Base-by-base conservation (phyloP, 2,797 vertebrate genomes). In the Tympanoctomys barrerae region DNA sequence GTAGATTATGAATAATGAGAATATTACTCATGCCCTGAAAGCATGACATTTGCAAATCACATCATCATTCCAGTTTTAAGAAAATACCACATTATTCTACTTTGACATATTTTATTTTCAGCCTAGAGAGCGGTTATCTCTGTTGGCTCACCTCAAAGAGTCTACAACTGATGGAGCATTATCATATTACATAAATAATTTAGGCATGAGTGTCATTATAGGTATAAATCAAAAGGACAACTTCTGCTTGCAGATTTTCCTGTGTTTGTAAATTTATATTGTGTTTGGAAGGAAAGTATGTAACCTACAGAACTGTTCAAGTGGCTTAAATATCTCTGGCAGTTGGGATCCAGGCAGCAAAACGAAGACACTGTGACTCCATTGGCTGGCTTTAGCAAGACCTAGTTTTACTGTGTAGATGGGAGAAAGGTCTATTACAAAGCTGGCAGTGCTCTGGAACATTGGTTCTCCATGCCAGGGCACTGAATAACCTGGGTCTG, bases 1-100 rank as follows among this genome's bases (percentile, higher is more conserved):
- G 77, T 42, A 49, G 94, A 89, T 94, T 79, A 70, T 85, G 87
- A 96, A 79, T 94, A 93, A 96, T 84, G 89, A 95, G 80, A 66
- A 46, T 75, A 79, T 96, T 85, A 64, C 94, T 85, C 80, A 36
- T 59, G 87, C 75, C 82, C 90, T 0, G 13, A 87, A 82, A 91
- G 79, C 81, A 70, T n/a, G 91, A 46, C 94, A 83, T 94, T 96
- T 96, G 91, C 87, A 95, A 91, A 96, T 97, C 96, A 85, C 80
- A 62, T 52, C 42, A 12, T 68, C 16, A 0, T 81, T 89, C 82
- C 28, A 5, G 62, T 80, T 91, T 80, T 87, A 87, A 92, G 93
- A 92, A 96, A 94, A 91, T 79, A 83, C 81, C 0, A 2, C 73
- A n/a, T 95, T 59, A 61, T 87, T 90, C 95, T 93, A 28, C 73